Evolutionary conservation across 1,140 invertebrate species (phyloP).

Genomic region (Cyrtorhinus lividipennis): DNA sequence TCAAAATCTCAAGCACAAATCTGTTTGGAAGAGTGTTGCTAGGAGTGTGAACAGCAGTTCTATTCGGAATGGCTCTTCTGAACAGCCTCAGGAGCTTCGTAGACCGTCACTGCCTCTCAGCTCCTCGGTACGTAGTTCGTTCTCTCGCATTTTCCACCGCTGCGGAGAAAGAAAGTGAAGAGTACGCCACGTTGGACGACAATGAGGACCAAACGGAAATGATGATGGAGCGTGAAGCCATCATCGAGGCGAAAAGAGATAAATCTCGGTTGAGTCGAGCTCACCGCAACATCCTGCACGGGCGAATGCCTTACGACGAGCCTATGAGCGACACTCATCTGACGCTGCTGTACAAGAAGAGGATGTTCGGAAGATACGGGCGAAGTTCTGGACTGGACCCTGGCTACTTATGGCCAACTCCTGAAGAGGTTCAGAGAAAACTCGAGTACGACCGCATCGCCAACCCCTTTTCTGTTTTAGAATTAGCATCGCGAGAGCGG

Average conservation of each 20-base stretch:
- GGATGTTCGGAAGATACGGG: slow-evolving; percentile 43
- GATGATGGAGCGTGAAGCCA: slow-evolving; percentile 19
- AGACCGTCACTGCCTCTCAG: no score
- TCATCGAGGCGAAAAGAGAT: slow-evolving; percentile 35
- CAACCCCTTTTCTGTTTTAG: slow-evolving; percentile 40
- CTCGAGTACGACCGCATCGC: slow-evolving; percentile 44
- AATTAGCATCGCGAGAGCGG: slow-evolving; percentile 37
- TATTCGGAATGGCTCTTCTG: no score
- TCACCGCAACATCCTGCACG: slow-evolving; percentile 39
- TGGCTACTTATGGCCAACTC: slow-evolving; percentile 41
- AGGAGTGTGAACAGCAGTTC: no score
- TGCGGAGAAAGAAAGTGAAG: slow-evolving; percentile 2
- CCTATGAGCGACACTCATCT: slow-evolving; percentile 33
- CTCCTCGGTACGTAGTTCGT: no score
- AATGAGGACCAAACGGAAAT: not conserved
- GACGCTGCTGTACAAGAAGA: slow-evolving; percentile 40
- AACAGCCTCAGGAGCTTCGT: no score
- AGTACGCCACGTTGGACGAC: not conserved
- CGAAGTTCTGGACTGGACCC: slow-evolving; percentile 28
- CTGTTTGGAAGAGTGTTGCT: no score
- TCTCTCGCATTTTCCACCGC: no score
- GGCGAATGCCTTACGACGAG: slow-evolving; percentile 35
- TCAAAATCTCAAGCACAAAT: no score
- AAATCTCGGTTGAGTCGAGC: slow-evolving; percentile 39
- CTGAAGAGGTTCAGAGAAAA: slow-evolving; percentile 38